Base-by-base conservation (phyloP, 2,888 invertebrate species). In the Trichopoda pennipes region DNA sequence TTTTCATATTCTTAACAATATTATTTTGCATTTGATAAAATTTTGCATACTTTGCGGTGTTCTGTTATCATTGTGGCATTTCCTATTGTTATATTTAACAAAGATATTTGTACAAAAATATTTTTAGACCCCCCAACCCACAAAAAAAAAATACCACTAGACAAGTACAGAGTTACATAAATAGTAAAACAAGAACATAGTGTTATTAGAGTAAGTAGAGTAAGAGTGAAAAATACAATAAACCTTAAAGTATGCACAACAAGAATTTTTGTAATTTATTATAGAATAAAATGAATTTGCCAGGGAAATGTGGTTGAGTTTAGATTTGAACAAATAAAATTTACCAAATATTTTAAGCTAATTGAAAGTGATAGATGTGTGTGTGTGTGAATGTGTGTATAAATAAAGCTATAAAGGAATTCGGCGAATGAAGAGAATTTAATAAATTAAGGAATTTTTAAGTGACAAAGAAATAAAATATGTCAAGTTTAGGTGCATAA, bases 31-130 rank as follows among this genome's bases (percentile, higher is more conserved):
- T 61, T 60, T 73, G 68, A 66, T 66, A 73, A 74, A 73, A 70
- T 75, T 58, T 75, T 80, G 70, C 75, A 80, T 76, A 80, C 61
- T 76, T 72, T 80, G 80, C 60, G 80, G 75, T 75, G 42, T 64
- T 72, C 28, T 66, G 64, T 60, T 76, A 60, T 60, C 64, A 66
- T 66, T 80, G 70, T 76, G 60, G 70, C 38, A 72, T 66, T 70
- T 69, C 53, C 28, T 42, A 78, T 72, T 78, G 60, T 78, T 66
- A n/a, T 44, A 32, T 35, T 64, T 35, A 53, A 66, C 72, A 60
- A 78, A 78, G 66, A 23, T 78, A 78, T 73, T 66, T 55, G 53
- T 16, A 66, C 53, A 72, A 58, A 78, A 72, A 60, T 66, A 78
- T 72, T 58, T 78, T 17, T 44, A n/a, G n/a, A 32, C 12, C 21